A percentile compares a stretch with the other conserved stretches of the same genome.
These are phyloP conservation scores for Epinephelus cyanopodus DNA, from an alignment of 2,113 vertebrate species.

Conservation along the genomic window DNA sequence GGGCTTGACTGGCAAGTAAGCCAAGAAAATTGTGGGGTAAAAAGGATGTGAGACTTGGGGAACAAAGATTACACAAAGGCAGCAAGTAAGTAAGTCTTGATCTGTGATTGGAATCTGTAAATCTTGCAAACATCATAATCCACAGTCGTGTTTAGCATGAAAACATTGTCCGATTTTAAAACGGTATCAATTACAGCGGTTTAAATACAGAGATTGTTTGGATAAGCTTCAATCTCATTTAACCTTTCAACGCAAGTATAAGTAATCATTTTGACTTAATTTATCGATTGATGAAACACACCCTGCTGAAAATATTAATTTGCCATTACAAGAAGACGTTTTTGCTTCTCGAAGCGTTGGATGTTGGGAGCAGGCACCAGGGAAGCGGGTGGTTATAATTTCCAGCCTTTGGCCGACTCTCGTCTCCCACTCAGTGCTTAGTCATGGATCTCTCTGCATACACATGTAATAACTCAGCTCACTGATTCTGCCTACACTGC, in stretches of 20 bases:
- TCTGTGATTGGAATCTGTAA: background rate
- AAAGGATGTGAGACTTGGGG: background rate
- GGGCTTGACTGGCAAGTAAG: conserved; percentile 56
- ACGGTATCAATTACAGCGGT: background rate
- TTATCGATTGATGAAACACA: conserved; percentile 12
- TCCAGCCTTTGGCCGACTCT: conserved; percentile 43
- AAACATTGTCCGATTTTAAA: background rate
- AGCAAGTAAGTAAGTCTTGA: background rate
- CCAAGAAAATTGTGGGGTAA: conserved; percentile 42
- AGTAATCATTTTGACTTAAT: background rate
- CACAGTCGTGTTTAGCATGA: background rate
- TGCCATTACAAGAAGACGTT: background rate
- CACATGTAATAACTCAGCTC: conserved; percentile 57
- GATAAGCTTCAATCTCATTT: background rate
- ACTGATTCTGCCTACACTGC: conserved; percentile 49
- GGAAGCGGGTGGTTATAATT: conserved; percentile 18
- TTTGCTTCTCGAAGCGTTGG: conserved; percentile 1
- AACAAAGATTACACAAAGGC: conserved; percentile 9
- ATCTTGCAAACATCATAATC: background rate
- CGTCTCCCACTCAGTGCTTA: conserved; percentile 60
- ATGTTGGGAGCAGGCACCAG: conserved; percentile 5
- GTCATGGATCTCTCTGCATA: conserved; percentile 62
- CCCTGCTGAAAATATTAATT: background rate
- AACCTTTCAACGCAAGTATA: background rate
- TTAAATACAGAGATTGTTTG: background rate